phyloP scores from a whole-genome alignment of 2,888 invertebrate species.

The Apoda limacodes region DNA sequence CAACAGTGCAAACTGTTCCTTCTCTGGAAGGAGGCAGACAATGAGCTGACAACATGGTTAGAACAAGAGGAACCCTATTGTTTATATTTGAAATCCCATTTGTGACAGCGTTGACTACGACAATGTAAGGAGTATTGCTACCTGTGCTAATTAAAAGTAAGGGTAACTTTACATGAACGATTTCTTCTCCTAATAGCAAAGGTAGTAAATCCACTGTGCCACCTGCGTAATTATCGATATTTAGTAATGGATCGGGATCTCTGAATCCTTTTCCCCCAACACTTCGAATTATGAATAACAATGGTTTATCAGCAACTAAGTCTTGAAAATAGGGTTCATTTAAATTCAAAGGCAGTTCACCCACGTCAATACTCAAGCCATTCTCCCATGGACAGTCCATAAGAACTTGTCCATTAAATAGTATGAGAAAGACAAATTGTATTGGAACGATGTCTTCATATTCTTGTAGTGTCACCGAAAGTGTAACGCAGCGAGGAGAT shows the following conservation, averaged over 20 bases:
- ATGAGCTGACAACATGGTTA: conserved; percentile 51
- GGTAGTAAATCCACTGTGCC: conserved; percentile 49
- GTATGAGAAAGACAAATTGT: conserved; percentile 31
- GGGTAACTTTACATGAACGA: conserved; percentile 28
- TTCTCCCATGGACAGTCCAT: conserved; percentile 38
- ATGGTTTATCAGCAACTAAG: conserved; percentile 35
- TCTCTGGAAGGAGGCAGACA: conserved; percentile 46
- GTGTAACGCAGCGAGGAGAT: conserved; percentile 25
- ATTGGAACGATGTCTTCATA: conserved; percentile 26
- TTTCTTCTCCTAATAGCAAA: conserved; percentile 41
- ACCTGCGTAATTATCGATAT: conserved; percentile 45
- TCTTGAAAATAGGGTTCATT: conserved; percentile 27
- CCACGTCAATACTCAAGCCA: conserved; percentile 21
- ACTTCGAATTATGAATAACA: conserved; percentile 40
- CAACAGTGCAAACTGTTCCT: conserved; percentile 43
- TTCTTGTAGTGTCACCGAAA: conserved; percentile 32
- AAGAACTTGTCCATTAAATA: conserved; percentile 36
- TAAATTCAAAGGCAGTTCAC: conserved; percentile 33
- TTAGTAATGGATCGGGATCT: conserved; percentile 41
- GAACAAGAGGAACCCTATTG: conserved; percentile 29
- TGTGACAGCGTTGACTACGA: conserved; percentile 29
- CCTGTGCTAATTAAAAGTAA: conserved; percentile 34
- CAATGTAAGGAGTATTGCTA: conserved; percentile 26
- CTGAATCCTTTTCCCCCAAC: conserved; percentile 32
- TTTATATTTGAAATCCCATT: conserved; percentile 23